These are phyloP conservation scores for Hylaea fasciaria DNA, from an alignment of 2,888 invertebrate genomes.

Conservation along the genomic window DNA sequence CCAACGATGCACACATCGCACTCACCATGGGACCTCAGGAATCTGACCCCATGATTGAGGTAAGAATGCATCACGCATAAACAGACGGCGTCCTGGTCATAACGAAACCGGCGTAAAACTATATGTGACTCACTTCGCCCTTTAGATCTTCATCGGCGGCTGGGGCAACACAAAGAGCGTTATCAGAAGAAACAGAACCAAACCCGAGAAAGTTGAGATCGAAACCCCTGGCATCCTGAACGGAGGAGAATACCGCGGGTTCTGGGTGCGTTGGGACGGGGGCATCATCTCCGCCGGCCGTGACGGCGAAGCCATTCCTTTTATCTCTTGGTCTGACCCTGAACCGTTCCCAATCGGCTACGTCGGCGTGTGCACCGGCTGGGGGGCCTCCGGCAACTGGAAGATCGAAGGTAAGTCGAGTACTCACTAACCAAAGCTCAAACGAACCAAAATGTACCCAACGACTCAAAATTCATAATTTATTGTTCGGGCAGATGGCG, in stretches of 20 bases:
- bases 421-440: slow-evolving; percentile 6
- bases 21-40: slow-evolving; percentile 89
- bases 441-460: slow-evolving; percentile 78
- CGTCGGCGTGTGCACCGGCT: slow-evolving; percentile 93
- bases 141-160: slow-evolving; percentile 92
- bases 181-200: slow-evolving; percentile 90
- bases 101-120: not conserved
- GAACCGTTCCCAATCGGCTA: slow-evolving; percentile 89
- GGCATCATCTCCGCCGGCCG: slow-evolving; percentile 89
- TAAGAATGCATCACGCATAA: slow-evolving; percentile 44
- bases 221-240: slow-evolving; percentile 90
- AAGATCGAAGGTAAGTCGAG: slow-evolving; percentile 88
- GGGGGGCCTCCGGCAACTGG: slow-evolving; percentile 94
- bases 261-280: slow-evolving; percentile 93
- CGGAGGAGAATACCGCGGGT: slow-evolving; percentile 90
- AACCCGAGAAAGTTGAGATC: slow-evolving; percentile 89
- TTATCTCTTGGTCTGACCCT: slow-evolving; percentile 89
- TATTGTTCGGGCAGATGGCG: slow-evolving; percentile 80
- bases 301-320: slow-evolving; percentile 89
- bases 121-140: not conserved
- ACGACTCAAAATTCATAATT: slow-evolving; percentile 61
- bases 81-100: not conserved
- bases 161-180: slow-evolving; percentile 94
- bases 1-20: slow-evolving; percentile 94
- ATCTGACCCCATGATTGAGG: slow-evolving; percentile 92